Evolutionary conservation across 2,113 vertebrate species (phyloP).

Genomic region (Odontesthes bonariensis): DNA sequence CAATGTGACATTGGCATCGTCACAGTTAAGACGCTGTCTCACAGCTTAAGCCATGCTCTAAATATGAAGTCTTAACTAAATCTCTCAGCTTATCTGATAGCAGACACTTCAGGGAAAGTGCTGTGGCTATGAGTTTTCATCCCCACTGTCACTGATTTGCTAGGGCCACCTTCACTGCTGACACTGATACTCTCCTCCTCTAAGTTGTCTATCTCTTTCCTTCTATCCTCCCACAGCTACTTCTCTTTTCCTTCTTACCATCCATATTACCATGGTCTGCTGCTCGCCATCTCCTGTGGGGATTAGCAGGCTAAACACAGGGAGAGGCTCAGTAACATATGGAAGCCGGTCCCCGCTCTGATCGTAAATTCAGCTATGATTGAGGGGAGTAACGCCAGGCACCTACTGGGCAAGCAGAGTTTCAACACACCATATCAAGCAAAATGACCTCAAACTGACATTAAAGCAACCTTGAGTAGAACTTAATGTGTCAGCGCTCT

Average conservation of each 20-base stretch:
- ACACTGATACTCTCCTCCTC: constrained; percentile 77
- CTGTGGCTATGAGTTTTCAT: constrained; percentile 77
- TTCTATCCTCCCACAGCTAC: constrained; percentile 31
- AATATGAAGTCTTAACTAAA: constrained; percentile 84
- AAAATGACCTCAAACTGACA: constrained; percentile 86
- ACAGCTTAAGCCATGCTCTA: constrained; percentile 80
- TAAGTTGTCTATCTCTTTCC: constrained; percentile 24
- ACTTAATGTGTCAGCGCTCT: constrained; percentile 70
- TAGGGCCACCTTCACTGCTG: constrained; percentile 77
- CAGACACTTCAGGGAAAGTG: constrained; percentile 81
- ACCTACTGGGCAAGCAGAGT: constrained; percentile 75
- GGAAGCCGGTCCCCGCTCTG: constrained; percentile 57
- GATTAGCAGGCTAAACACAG: constrained; percentile 81
- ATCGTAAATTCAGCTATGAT: constrained; percentile 80
- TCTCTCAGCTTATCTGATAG: constrained; percentile 81
- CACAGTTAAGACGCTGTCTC: constrained; percentile 75
- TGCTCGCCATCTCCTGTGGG: constrained; percentile 78
- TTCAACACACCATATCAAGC: constrained; percentile 75
- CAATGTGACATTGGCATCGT: constrained; percentile 80
- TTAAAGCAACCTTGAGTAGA: constrained; percentile 87
- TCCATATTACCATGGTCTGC: constrained; percentile 78
- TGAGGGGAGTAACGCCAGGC: constrained; percentile 81
- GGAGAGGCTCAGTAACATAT: constrained; percentile 76
- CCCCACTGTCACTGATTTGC: constrained; percentile 74
- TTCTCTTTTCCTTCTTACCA: constrained; percentile 47